Evolutionary conservation across 2,113 vertebrate genomes (phyloP).

Genomic region (Litocranius walleri): DNA sequence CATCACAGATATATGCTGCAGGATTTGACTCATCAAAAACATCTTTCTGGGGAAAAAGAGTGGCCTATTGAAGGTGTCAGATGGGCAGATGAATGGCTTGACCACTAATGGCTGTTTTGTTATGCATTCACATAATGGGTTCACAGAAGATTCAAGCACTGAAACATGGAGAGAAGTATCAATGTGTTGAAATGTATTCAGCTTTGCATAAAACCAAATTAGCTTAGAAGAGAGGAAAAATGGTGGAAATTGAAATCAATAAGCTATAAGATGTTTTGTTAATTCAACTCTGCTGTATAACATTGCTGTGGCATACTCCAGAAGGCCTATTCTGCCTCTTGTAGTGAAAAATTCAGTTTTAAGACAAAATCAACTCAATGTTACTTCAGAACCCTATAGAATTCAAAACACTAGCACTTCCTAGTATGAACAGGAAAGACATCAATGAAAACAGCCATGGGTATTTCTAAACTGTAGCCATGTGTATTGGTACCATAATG

Average conservation of each 20-base stretch:
- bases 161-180: slow-evolving; percentile 98
- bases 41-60: slow-evolving; percentile 99
- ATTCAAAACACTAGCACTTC: slow-evolving; percentile 97
- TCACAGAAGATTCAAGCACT: slow-evolving; percentile 95
- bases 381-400: slow-evolving; percentile 96
- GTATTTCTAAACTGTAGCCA: slow-evolving; percentile 97
- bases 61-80: slow-evolving; percentile 94
- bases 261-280: slow-evolving; percentile 89
- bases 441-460: slow-evolving; percentile 97
- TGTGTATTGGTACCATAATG: slow-evolving; percentile 96
- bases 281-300: slow-evolving; percentile 95
- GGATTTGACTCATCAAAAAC: slow-evolving; percentile 98
- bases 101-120: slow-evolving; percentile 97
- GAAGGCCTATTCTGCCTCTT: slow-evolving; percentile 93
- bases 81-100: slow-evolving; percentile 96
- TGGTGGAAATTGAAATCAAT: slow-evolving; percentile 95
- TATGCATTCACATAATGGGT: slow-evolving; percentile 95
- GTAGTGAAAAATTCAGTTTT: slow-evolving; percentile 96
- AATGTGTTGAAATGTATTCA: slow-evolving; percentile 96
- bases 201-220: slow-evolving; percentile 93
- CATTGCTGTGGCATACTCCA: slow-evolving; percentile 95
- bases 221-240: slow-evolving; percentile 95
- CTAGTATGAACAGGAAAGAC: slow-evolving; percentile 97
- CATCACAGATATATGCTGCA: slow-evolving; percentile 94
- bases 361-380: slow-evolving; percentile 95